Evolutionary conservation across 2,888 invertebrate species (phyloP).

Genomic region (Subacronicta megacephala): DNA sequence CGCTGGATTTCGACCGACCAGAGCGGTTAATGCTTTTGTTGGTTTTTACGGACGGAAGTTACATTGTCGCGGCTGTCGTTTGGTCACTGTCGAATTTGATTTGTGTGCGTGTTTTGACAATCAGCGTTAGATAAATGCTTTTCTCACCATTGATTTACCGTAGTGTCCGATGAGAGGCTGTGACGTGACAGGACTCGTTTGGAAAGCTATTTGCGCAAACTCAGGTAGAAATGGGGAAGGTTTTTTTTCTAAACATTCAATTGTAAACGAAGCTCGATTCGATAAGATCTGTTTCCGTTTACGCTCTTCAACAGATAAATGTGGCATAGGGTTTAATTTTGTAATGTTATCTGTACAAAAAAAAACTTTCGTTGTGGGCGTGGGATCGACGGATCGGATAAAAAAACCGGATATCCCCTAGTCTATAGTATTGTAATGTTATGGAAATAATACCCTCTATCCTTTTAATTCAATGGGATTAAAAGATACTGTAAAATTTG

Average conservation of each 20-base stretch:
- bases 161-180: constrained; percentile 58
- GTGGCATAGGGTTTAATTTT: constrained; percentile 70
- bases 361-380: constrained; percentile 71
- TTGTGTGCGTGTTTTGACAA: constrained; percentile 81
- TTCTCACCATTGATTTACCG: constrained; percentile 63
- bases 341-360: constrained; percentile 66
- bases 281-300: constrained; percentile 73
- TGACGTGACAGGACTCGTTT: constrained; percentile 44
- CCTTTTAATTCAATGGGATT: constrained; percentile 56
- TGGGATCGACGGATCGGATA: constrained; percentile 72
- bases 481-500: constrained; percentile 55
- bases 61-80: constrained; percentile 72
- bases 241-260: constrained; percentile 51
- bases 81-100: constrained; percentile 77
- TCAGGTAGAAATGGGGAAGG: constrained; percentile 61
- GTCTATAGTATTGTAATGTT: constrained; percentile 69
- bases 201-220: constrained; percentile 62
- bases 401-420: constrained; percentile 83
- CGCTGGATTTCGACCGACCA: constrained; percentile 59
- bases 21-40: constrained; percentile 71
- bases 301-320: constrained; percentile 60
- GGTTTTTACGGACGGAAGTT: constrained; percentile 76
- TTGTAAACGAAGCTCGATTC: constrained; percentile 61
- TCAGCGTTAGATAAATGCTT: constrained; percentile 70
- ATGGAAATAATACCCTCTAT: constrained; percentile 59